Evolutionary conservation across 2,113 vertebrate genomes (phyloP).

Genomic region (Gymnorhina tibicen): DNA sequence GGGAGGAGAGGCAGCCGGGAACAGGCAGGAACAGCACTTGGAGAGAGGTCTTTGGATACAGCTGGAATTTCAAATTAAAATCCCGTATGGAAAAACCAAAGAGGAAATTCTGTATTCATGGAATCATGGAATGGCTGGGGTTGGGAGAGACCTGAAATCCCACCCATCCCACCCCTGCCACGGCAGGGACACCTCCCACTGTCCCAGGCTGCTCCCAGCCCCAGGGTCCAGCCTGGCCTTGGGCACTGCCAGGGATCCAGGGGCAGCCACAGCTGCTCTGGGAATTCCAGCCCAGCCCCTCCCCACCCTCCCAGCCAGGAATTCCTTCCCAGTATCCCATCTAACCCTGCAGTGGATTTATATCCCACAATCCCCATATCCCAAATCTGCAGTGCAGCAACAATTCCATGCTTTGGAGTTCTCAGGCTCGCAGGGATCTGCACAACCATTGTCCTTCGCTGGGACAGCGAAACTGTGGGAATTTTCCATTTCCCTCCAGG

Average conservation of each 20-base stretch:
- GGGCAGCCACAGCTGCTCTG: not conserved
- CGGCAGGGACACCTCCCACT: not conserved
- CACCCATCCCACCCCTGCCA: not conserved
- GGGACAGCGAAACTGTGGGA: fast-evolving
- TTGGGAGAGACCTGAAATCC: not conserved
- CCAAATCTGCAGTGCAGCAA: fast-evolving
- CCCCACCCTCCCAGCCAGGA: not conserved
- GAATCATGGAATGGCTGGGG: not conserved
- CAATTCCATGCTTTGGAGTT: not conserved
- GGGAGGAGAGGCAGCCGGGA: not conserved
- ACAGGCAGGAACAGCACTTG: not conserved
- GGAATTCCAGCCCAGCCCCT: not conserved
- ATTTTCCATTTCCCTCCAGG: not conserved
- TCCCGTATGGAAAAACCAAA: no score
- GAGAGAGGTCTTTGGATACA: not conserved
- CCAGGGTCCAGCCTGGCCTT: not conserved
- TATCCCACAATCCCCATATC: not conserved
- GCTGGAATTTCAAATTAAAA: no score
- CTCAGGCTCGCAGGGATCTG: not conserved
- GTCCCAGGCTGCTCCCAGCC: not conserved
- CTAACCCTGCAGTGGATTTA: not conserved
- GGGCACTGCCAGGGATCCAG: not conserved
- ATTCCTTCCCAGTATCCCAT: not conserved
- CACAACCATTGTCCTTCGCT: no score
- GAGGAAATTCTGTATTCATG: no score